Percentiles rank a stretch among this genome's conserved stretches.
phyloP scores from a whole-genome alignment of 2,888 invertebrate genomes.

The Dendrolimus pini region DNA sequence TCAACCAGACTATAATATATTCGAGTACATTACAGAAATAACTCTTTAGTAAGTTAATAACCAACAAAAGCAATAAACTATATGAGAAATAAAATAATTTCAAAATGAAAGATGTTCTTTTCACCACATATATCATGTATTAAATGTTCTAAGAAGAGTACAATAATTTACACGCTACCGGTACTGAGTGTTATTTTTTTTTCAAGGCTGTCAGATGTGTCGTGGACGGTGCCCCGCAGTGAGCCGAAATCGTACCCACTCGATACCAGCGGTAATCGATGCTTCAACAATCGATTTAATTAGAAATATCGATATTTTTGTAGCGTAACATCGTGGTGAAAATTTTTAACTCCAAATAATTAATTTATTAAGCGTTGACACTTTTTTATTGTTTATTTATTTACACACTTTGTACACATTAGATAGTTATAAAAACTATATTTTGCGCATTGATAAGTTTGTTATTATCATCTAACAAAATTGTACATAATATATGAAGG shows the following conservation, averaged over 20 bases:
- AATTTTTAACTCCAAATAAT: constrained; percentile 12
- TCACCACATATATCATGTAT: constrained; percentile 1
- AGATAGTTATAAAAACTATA: too few species aligned
- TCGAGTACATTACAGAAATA: not conserved
- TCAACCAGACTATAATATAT: too few species aligned
- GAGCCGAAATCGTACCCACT: constrained; percentile 53
- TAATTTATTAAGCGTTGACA: not conserved
- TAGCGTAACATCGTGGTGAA: constrained; percentile 25
- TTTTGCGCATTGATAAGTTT: too few species aligned
- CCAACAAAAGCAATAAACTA: not conserved
- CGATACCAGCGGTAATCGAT: constrained; percentile 53
- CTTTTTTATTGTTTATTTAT: too few species aligned
- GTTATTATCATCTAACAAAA: too few species aligned
- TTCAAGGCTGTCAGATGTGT: constrained; percentile 7
- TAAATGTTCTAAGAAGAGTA: constrained; percentile 11
- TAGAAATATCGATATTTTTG: constrained; percentile 63
- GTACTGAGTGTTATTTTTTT: constrained; percentile 31
- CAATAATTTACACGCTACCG: constrained; percentile 50
- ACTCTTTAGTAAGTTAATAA: not conserved
- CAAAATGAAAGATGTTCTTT: not conserved
- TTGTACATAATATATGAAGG: too few species aligned
- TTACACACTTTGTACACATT: too few species aligned
- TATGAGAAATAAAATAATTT: not conserved
- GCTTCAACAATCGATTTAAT: constrained; percentile 70
- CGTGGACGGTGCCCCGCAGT: constrained; percentile 33